Base-by-base conservation (phyloP, 2,113 vertebrate genomes). In the Gavialis gangeticus region DNA sequence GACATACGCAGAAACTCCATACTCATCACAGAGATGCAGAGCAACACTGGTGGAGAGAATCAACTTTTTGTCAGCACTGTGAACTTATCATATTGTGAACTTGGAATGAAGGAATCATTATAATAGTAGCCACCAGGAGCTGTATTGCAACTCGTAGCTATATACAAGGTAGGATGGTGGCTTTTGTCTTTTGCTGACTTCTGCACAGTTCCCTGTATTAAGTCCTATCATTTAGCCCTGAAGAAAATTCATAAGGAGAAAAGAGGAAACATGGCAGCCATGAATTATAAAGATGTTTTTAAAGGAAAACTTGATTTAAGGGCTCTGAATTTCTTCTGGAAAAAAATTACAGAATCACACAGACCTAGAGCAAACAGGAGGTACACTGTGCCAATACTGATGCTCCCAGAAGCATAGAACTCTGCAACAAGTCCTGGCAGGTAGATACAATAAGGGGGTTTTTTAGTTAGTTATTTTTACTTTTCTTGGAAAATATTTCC, bases 331-430 rank as follows among this genome's bases (percentile, higher is more conserved):
- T 83, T 75, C 4, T 69, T 85, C 21, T 8, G 75, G 0, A 10
- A 60, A 81, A 58, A 46, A 18, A 46, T 46, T 46, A 22, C 69
- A 46, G 15, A 13, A 15, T 22, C 12, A 19, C 9, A 75, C 16
- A 19, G 3, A 62, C 10, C 1, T 25, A 0, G 0, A 79, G 34
- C 1, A 58, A 16, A 10, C 19, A 88, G 13, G 5, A 1, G 0
- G 71, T 59, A 25, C 0, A 0, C 80, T 67, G 5, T 67, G 22
- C 79, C 2, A 10, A 69, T 46, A 75, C 58, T 75, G 69, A 54
- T 21, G 4, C 55, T 82, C 10, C 34, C 19, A 75, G 59, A 82
- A 88, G 15, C 60, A 59, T 25, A 54, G 78, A 69, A 12, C 28
- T 67, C 22, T 3, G 54, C 12, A 79, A 30, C 27, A 12, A 55